Evolutionary conservation across 2,113 vertebrate genomes (phyloP), one percentile per base, ranked within the genome.

Genomic region (Fukomys damarensis): DNA sequence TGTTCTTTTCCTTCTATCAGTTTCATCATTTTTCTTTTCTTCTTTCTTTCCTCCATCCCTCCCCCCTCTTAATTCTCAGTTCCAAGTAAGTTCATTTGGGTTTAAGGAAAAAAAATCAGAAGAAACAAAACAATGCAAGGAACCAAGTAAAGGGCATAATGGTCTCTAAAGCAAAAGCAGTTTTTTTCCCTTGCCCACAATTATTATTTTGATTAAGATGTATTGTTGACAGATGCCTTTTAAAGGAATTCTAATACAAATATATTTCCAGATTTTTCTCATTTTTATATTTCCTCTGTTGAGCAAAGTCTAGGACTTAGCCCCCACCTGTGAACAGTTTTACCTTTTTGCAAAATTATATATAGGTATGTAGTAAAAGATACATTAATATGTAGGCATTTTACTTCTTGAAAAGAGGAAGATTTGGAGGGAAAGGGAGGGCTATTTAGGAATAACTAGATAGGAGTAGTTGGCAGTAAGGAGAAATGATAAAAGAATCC

Each of bases 161-260:
- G 83, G 4, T 79, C 30, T 54, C 72, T 19, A 66, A 41, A 65
- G 38, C 17, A 54, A n/a, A 70, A 87, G 35, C 32, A 0, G 2
- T 49, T 54, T 30, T 84, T 10, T 26, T 81, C 14, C 20, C 22
- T 59, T 56, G 52, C 26, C 72, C 7, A n/a, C 6, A 70, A 22
- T 66, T 93, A 41, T 93, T 93, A 41, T 43, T 86, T 91, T 93
- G 38, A 16, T 82, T 86, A 93, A 82, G 84, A 63, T 66, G 14
- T 54, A 24, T 3, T 68, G 35, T 68, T 77, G 13, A 66, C 35
- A 72, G 7, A 91, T 22, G 81, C 65, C 4, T 49, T 92, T 95
- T 72, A 74, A 90, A 70, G 49, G 11, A 54, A 79, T 89, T 85
- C 5, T 74, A 66, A 74, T 90, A 43, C 7, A 79, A 87, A 35